These are phyloP conservation scores for Calcarius lapponicus DNA, from an alignment of 2,797 vertebrate species.

Conservation along the genomic window DNA sequence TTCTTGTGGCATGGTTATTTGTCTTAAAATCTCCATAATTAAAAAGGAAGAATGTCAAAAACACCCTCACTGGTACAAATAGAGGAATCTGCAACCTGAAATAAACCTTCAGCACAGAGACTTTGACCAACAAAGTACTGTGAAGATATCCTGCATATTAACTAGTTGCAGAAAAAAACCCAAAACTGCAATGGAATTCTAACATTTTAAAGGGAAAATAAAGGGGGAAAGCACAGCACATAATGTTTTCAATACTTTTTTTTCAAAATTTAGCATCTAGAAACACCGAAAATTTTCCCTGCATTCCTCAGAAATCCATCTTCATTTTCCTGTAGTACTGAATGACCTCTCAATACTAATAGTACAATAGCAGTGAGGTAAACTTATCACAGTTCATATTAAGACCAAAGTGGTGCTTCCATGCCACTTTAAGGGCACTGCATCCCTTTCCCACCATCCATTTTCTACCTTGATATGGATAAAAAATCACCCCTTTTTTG, in stretches of 20 bases:
- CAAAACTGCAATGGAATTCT: background rate
- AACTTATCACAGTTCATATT: background rate
- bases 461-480: background rate
- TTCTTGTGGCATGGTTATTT: background rate
- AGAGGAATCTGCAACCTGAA: background rate
- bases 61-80: background rate
- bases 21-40: background rate
- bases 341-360: background rate
- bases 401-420: background rate
- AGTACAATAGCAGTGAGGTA: background rate
- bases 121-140: background rate
- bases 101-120: background rate
- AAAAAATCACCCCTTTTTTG: background rate
- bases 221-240: background rate
- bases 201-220: background rate
- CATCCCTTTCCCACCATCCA: background rate
- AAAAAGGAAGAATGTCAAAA: background rate
- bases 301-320: background rate
- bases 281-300: background rate
- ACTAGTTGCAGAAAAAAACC: background rate
- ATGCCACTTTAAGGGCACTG: background rate
- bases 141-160: background rate
- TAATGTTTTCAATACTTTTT: background rate
- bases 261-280: background rate
- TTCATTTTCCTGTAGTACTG: background rate